These are phyloP conservation scores for Conus ventricosus DNA, from an alignment of 1,140 invertebrate genomes.

Conservation along the genomic window DNA sequence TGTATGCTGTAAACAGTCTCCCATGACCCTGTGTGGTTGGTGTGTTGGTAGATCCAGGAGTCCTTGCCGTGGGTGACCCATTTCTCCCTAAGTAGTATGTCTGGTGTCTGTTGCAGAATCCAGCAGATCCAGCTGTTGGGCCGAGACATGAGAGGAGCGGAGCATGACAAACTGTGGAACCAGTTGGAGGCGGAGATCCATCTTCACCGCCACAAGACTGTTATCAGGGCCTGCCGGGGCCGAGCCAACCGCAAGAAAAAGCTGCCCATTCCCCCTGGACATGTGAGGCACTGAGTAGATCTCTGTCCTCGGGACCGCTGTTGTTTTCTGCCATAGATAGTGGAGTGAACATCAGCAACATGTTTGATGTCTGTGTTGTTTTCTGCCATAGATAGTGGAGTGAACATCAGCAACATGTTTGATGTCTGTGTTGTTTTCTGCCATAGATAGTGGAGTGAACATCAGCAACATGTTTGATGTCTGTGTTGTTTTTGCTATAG, in stretches of 20 bases:
- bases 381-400: neutral
- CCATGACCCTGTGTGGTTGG: too few species aligned
- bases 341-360: too few species aligned
- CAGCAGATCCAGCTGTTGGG: slow-evolving; percentile 90
- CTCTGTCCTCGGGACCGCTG: neutral
- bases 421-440: too few species aligned
- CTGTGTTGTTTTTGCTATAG: too few species aligned
- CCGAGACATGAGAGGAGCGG: slow-evolving; percentile 84
- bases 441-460: too few species aligned
- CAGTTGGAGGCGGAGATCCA: slow-evolving; percentile 91
- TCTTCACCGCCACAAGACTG: slow-evolving; percentile 88
- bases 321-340: too few species aligned
- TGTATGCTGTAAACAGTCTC: too few species aligned
- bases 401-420: too few species aligned
- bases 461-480: too few species aligned
- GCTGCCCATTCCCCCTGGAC: slow-evolving; percentile 75
- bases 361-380: neutral
- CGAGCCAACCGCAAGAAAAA: slow-evolving; percentile 72
- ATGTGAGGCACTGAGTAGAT: slow-evolving; percentile 62
- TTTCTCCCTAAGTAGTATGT: neutral
- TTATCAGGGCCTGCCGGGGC: slow-evolving; percentile 79
- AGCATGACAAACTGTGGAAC: slow-evolving; percentile 88
- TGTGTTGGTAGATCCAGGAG: too few species aligned
- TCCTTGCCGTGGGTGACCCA: too few species aligned
- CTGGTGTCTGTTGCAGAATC: slow-evolving; percentile 78